phyloP scores from a whole-genome alignment of 2,113 vertebrate genomes.

The Seriola quinqueradiata region DNA sequence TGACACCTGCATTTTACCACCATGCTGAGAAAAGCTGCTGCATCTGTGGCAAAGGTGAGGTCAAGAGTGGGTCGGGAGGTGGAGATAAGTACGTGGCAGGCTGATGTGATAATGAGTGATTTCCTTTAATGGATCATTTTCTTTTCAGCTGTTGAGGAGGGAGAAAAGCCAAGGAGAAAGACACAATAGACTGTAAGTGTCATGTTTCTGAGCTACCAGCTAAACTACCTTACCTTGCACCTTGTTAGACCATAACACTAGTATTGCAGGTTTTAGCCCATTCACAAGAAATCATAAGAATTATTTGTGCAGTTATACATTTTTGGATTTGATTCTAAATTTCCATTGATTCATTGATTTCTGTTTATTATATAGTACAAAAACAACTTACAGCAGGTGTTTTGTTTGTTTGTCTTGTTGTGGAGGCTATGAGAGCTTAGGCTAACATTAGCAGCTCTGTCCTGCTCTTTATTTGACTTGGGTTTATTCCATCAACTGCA shows the following conservation, averaged over 20 bases:
- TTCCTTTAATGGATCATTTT: slow-evolving; percentile 1
- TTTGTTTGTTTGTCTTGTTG: too few species aligned
- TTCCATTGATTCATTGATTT: neutral
- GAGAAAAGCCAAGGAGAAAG: neutral
- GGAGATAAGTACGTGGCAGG: neutral
- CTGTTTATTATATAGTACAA: neutral
- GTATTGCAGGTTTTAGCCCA: neutral
- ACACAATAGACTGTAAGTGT: neutral
- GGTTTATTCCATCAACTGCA: too few species aligned
- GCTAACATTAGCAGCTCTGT: too few species aligned
- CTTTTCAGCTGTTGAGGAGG: neutral
- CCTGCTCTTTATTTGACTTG: too few species aligned
- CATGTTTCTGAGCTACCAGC: slow-evolving; percentile 8
- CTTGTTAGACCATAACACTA: neutral
- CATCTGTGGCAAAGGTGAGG: slow-evolving; percentile 29
- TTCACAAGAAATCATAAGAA: neutral
- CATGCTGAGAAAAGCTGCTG: neutral
- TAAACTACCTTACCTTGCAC: too few species aligned
- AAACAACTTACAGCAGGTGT: too few species aligned
- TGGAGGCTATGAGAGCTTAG: too few species aligned
- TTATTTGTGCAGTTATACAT: too few species aligned
- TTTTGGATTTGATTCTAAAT: neutral
- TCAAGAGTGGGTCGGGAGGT: slow-evolving; percentile 28
- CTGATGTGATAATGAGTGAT: slow-evolving; percentile 21
- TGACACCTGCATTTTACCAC: slow-evolving; percentile 2